Base-by-base conservation (phyloP, 1,140 invertebrate species). In the Drosophila albomicans region DNA sequence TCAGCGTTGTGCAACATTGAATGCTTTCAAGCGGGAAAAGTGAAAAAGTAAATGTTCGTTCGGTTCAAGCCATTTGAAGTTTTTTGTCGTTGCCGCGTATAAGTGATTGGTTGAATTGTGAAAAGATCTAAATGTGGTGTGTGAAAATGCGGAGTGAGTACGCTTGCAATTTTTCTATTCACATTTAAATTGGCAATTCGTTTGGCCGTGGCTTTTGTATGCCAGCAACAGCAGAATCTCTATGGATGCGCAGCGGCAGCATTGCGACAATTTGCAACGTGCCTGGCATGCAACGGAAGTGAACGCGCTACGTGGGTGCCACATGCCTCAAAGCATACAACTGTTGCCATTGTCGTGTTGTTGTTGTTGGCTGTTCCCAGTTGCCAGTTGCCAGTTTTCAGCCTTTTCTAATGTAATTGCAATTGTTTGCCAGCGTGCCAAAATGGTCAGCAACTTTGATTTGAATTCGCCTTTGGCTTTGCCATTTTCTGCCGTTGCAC, bases 101-200 rank as follows among this genome's bases (percentile, higher is more conserved):
- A 38, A 82, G 85, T 88, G 85, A 88, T 88, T 88, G 85, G 81
- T 78, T 75, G 85, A 72, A 88, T 88, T 88, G 85, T 88, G 62
- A 79, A 76, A 69, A 67, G 67, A 86, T 81, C 48, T 35, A 15
- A 38, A 2, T 15, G 30, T 35, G 15, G 49, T 10, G 25, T 11
- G 10, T 28, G 28, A 7, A 7, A 13, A 49, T 28, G 67, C 45
- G 15, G 66, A 54, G 49, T 45, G 67, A 68, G 35, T 32, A 62
- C 48, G 68, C 62, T 66, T 88, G 84, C 85, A 88, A 88, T 88
- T 88, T 87, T 89, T 88, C 84, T 88, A 88, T 88, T 88, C 84
- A 88, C 75, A 88, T 88, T 89, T 88, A 88, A 88, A 88, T 88
- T 88, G 85, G 78, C 84, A 89, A 88, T 88, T 88, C 85, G 85